Base-by-base conservation (phyloP, 2,797 vertebrate species). In the Rhadinocentrus ornatus region DNA sequence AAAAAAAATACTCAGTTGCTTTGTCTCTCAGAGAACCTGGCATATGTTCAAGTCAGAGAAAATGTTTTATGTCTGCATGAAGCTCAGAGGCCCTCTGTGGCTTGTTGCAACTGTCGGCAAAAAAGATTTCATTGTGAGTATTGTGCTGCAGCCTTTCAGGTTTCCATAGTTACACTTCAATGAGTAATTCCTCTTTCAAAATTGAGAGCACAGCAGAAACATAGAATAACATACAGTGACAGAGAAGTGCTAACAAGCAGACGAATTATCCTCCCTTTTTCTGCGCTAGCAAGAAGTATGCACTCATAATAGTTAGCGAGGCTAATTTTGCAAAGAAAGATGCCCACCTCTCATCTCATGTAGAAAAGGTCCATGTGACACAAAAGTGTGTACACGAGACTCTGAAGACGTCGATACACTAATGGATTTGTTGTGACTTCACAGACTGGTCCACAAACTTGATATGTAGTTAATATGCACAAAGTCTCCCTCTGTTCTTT, bases 141-240 rank as follows among this genome's bases (percentile, higher is more conserved):
- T 59, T 72, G 35, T 65, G 71, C 70, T 61, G 37, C 55, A 13
- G 80, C 70, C 41, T 66, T 61, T 0, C 24, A 32, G 54, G 68
- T 84, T 72, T 83, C 64, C 73, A 75, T 77, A 79, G 79, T 44
- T 73, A 65, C 66, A 68, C 52, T 62, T 64, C 24, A 54, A 10
- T 44, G 55, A 77, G 63, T 59, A 59, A 76, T 83, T 66, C 29
- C 18, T 65, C 66, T 55, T 41, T 61, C 46, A 63, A 37, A 57
- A 55, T 31, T 35, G 4, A 52, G 64, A 62, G 58, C 48, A 59
- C 12, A 73, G 11, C 26, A 64, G 37, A 29, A 53, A 53, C 2
- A 54, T 16, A 29, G 2, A 13, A 29, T 62, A 71, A 55, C 18
- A 20, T 31, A 26, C 20, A 35, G 29, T 7, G 31, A 52, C 26